Evolutionary conservation across 2,113 vertebrate genomes (phyloP), one percentile per base, ranked within the genome.

Genomic region (Nyctibius bracteatus): DNA sequence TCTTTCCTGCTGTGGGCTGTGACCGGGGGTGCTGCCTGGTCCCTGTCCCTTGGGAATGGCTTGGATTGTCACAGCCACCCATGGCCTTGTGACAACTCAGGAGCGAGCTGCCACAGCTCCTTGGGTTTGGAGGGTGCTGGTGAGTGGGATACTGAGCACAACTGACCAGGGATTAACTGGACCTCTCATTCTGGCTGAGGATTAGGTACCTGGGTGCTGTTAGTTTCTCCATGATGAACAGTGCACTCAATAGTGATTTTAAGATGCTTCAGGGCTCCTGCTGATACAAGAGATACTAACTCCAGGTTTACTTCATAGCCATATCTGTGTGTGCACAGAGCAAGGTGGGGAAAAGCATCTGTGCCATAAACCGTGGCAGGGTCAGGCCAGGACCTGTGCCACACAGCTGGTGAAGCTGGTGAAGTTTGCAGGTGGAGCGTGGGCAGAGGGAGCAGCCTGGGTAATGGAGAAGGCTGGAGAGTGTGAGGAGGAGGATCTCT

Each of bases 311-410:
- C 1, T 28, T 54, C 23, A 4, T 24, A 12, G 9, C 52, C 12
- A 5, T 4, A 35, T 20, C 30, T 43, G 21, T 3, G 1, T 4
- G 24, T 0, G 9, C 11, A 16, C 15, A 18, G 65, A 30, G 5
- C 49, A 68, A 22, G 27, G 17, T 6, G 2, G 14, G 7, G 19
- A 10, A 37, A 75, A 77, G 46, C 28, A 37, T 12, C 19, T 22
- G 10, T 51, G 31, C 58, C 23, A 13, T 8, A 21, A 70, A 23
- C 0, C 0, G 2, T 28, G 49, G 20, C 44, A 17, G 44, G 55
- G 49, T 54, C 13, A 22, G 85, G 22, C 52, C 59, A 67, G 30
- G 51, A 15, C 11, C 23, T 37, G 39, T 52, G 78, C 43, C 27
- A 1, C 6, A 55, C 25, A 33, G 78, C 63, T 77, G 72, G 65